A percentile compares a stretch with the other conserved stretches of the same genome.
Evolutionary conservation across 2,113 vertebrate species (phyloP).

Genomic region (Thermophis baileyi): DNA sequence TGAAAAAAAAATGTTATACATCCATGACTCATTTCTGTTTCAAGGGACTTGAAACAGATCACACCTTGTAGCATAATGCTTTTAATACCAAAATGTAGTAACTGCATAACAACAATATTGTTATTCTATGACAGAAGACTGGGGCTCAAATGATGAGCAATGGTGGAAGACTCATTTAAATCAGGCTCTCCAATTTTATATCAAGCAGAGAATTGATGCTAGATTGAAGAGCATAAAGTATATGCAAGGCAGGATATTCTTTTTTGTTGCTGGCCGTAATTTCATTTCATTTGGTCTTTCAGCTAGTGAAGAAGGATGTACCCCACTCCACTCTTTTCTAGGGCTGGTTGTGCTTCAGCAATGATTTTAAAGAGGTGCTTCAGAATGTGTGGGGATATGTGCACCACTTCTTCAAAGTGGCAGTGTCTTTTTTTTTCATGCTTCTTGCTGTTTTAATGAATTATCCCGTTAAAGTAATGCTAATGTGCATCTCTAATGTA

Average conservation of each 20-base stretch:
- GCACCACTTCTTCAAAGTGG: not conserved
- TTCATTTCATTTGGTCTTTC: not conserved
- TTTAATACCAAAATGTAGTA: not conserved
- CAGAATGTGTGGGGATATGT: not conserved
- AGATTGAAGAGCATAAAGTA: not conserved
- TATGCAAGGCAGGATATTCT: not conserved
- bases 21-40: slow-evolving; percentile 4
- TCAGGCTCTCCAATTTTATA: not conserved
- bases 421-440: not conserved
- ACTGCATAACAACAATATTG: fast-evolving
- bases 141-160: not conserved
- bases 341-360: not conserved
- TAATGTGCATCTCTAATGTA: not conserved
- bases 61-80: not conserved
- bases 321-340: not conserved
- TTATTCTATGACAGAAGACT: not conserved
- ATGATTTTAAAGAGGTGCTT: not conserved
- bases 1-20: slow-evolving; percentile 39
- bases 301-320: not conserved
- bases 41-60: not conserved
- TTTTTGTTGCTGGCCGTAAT: no score
- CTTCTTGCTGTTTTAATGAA: not conserved
- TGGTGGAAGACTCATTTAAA: not conserved
- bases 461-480: not conserved
- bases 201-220: not conserved